Conservation (phyloP, 2,113 vertebrate genomes). For the Megaleporinus macrocephalus region DNA sequence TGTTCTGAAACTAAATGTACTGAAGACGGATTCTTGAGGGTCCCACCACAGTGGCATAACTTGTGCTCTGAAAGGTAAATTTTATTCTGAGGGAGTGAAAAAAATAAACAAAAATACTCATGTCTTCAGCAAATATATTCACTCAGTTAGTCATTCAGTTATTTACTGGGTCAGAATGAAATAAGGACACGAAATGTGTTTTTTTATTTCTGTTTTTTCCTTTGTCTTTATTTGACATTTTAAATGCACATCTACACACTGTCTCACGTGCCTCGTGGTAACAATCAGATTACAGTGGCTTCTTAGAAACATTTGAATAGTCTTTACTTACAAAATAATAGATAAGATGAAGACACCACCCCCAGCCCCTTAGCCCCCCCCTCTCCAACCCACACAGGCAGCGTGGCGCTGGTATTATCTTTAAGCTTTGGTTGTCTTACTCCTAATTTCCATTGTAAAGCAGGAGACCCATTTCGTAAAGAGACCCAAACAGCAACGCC, state of each 20-base stretch:
- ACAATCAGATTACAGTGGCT: neutral
- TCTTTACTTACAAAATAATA: neutral
- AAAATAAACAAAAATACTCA: too few relatives aligned
- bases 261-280: neutral
- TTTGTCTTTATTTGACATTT: neutral
- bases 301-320: constrained; percentile 1
- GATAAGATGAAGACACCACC: neutral
- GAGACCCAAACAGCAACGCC: neutral
- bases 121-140: too few relatives aligned
- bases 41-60: too few relatives aligned
- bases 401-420: neutral
- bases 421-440: neutral
- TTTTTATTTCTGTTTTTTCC: neutral
- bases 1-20: too few relatives aligned
- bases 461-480: neutral
- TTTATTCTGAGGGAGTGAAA: too few relatives aligned
- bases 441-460: constrained; percentile 21
- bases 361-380: neutral
- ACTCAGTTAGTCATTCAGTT: too few relatives aligned
- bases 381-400: neutral
- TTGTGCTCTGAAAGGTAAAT: too few relatives aligned
- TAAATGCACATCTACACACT: neutral
- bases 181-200: too few relatives aligned
- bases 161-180: too few relatives aligned
- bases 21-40: too few relatives aligned